phyloP scores from a whole-genome alignment of 35 echinoderm and acorn worm genomes.

The Eucidaris tribuloides region DNA sequence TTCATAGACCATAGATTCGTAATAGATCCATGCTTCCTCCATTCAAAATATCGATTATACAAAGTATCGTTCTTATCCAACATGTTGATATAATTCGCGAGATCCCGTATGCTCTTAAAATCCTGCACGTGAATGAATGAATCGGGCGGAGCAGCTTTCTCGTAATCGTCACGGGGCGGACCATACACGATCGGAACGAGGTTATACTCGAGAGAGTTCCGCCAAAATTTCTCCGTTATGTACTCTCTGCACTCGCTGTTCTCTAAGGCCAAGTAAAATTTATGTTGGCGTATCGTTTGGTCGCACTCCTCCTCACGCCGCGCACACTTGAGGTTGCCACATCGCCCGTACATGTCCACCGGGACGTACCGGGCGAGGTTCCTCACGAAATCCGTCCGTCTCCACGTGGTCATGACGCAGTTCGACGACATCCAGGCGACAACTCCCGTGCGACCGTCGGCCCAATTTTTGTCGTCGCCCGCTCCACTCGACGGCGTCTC shows the following conservation, averaged over 20 bases:
- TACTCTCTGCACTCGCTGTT: constrained; percentile 59
- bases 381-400: constrained; percentile 32
- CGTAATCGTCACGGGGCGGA: constrained; percentile 27
- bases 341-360: constrained; percentile 45
- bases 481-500: background rate
- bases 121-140: constrained; percentile 52
- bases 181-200: constrained; percentile 38
- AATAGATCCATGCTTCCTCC: constrained; percentile 53
- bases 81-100: constrained; percentile 43
- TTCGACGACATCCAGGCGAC: constrained; percentile 64
- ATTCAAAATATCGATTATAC: constrained; percentile 75
- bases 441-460: constrained; percentile 10
- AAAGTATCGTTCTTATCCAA: constrained; percentile 27
- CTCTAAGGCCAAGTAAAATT: constrained; percentile 62
- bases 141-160: constrained; percentile 10
- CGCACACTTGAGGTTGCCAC: constrained; percentile 16
- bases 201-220: constrained; percentile 38
- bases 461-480: constrained; percentile 4
- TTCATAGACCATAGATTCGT: too few species aligned
- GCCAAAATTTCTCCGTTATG: constrained; percentile 70
- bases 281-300: constrained; percentile 34
- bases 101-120: constrained; percentile 13
- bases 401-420: constrained; percentile 30
- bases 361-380: background rate
- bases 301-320: constrained; percentile 16